A percentile compares a stretch with the other conserved stretches of the same genome.
Conservation (phyloP, 2,888 invertebrate genomes). For the Selenia dentaria region DNA sequence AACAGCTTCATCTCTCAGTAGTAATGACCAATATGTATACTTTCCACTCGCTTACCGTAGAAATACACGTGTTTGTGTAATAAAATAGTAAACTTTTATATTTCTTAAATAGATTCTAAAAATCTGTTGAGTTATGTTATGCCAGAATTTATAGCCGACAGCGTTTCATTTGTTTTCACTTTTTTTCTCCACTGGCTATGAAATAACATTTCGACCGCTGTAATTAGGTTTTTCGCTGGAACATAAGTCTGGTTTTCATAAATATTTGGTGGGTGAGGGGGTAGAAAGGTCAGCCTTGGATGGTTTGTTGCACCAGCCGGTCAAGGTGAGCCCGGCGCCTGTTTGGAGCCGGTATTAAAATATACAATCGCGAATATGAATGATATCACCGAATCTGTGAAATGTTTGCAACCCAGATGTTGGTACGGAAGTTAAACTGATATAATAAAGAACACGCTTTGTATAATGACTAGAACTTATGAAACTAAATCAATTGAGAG, state of each 20-base stretch:
- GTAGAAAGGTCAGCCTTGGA: slow-evolving; percentile 55
- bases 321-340: slow-evolving; percentile 72
- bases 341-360: slow-evolving; percentile 55
- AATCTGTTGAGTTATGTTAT: slow-evolving; percentile 1
- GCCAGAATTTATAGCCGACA: slow-evolving; percentile 17
- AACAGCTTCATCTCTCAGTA: slow-evolving; percentile 35
- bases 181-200: slow-evolving; percentile 13
- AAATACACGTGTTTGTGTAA: slow-evolving; percentile 1
- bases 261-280: slow-evolving; percentile 33
- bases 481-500: too few relatives aligned
- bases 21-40: slow-evolving; percentile 23
- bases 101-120: slow-evolving; percentile 12
- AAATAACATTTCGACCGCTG: slow-evolving; percentile 9
- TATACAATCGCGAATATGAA: slow-evolving; percentile 56
- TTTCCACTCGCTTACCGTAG: not conserved
- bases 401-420: slow-evolving; percentile 40
- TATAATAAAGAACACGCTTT: too few relatives aligned
- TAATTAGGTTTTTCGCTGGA: slow-evolving; percentile 14
- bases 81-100: not conserved
- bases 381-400: slow-evolving; percentile 51
- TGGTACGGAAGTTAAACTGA: slow-evolving; percentile 36
- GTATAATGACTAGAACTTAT: too few relatives aligned
- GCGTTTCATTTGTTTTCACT: slow-evolving; percentile 13
- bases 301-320: slow-evolving; percentile 61
- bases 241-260: slow-evolving; percentile 21